Conservation (phyloP, 2,113 vertebrate genomes). For the Anoura caudifer region DNA sequence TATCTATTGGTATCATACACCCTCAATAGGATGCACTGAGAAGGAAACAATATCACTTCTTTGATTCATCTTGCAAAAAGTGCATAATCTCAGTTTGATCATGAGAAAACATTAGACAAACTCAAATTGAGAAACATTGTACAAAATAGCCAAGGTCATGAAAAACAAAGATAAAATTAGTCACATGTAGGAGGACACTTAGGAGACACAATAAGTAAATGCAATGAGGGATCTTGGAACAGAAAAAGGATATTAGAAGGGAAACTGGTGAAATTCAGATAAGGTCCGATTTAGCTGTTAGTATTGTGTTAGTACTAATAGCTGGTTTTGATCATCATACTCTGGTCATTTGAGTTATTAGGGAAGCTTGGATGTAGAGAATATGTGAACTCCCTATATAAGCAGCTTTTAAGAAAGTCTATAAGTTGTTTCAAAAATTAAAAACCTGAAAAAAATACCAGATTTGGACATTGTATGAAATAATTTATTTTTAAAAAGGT, state of each 20-base stretch:
- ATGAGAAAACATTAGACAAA: not conserved
- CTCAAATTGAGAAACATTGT: not conserved
- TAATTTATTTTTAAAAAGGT: not conserved
- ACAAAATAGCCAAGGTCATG: not conserved
- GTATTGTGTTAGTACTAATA: not conserved
- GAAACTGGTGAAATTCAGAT: not conserved
- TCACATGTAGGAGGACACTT: not conserved
- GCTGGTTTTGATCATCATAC: not conserved
- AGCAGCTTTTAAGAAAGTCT: not conserved
- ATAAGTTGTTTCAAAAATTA: not conserved
- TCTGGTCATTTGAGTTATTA: not conserved
- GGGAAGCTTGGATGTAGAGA: not conserved
- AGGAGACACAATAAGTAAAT: not conserved
- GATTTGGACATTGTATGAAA: not conserved
- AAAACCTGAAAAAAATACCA: not conserved
- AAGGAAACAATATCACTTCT: not conserved
- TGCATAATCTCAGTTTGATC: not conserved
- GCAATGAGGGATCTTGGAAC: not conserved
- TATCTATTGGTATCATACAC: not conserved
- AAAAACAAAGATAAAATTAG: not conserved
- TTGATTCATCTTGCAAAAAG: not conserved
- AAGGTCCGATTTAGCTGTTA: not conserved
- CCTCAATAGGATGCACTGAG: not conserved
- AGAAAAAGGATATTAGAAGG: not conserved
- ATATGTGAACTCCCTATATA: not conserved